Base-by-base conservation (phyloP, 2,113 vertebrate genomes). In the Semnornis frantzii region DNA sequence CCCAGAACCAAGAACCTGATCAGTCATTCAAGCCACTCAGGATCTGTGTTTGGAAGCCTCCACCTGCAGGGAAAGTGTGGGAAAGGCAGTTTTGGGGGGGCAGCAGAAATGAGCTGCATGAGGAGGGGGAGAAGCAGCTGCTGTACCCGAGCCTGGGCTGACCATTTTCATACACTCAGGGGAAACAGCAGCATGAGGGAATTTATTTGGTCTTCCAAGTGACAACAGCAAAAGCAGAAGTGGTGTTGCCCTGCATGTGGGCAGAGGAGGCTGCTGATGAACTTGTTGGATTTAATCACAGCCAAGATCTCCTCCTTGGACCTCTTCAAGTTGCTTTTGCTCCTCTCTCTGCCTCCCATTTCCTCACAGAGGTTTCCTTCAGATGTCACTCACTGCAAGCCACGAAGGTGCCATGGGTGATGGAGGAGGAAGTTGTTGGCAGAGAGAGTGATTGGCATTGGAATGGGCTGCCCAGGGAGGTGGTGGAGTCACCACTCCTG, bases 231-330 rank as follows among this genome's bases (percentile, higher is more conserved):
- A 44, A 52, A 83, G 25, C 15, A 76, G 55, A 63, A 20, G 46
- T 78, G 69, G 46, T 78, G 69, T 28, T 77, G 69, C 73, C 33
- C 39, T 73, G 60, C 5, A 2, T 3, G 12, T 50, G 48, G 37
- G 8, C 54, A 85, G 68, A 58, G 18, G 5, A 16, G 63, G 31
- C 19, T 7, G 0, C 64, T 65, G 76, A 37, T 73, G 77, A 77
- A 34, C 27, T 80, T 3, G 0, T 24, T 57, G 55, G 28, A 20
- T 72, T 76, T 20, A 52, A 25, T 33, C 5, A 3, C 0, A 1
- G 21, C 39, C n/a, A 44, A 48, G 68, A 28, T 57, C 17, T 63
- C 12, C n/a, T 15, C 9, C 33, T 55, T 39, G 48, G 12, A 46
- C 15, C 6, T 8, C 21, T 28, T 16, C 9, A 27, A 65, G 16